Evolutionary conservation across 1,140 invertebrate species (phyloP).

Genomic region (Microplitis mediator): DNA sequence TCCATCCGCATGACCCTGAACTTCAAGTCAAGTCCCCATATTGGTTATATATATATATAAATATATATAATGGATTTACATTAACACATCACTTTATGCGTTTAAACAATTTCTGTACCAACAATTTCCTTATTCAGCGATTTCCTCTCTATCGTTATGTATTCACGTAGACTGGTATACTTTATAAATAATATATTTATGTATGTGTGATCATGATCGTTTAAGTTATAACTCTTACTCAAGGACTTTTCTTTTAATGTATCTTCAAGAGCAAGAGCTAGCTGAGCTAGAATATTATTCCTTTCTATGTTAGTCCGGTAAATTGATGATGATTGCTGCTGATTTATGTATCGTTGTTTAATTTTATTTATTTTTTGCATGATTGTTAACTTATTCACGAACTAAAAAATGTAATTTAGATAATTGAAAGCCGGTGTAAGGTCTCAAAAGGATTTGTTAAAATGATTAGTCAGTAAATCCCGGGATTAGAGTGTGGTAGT

Average conservation of each 20-base stretch:
- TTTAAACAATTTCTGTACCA: slow-evolving; percentile 26
- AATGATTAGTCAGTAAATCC: too few relatives aligned
- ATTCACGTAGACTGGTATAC: slow-evolving; percentile 13
- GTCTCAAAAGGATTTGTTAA: too few relatives aligned
- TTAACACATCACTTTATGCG: not conserved
- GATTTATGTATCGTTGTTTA: too few relatives aligned
- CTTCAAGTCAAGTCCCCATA: slow-evolving; percentile 41
- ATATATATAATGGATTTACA: not conserved
- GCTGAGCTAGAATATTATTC: too few relatives aligned
- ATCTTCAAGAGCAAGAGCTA: not conserved
- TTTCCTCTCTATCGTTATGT: slow-evolving; percentile 42
- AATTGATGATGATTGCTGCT: too few relatives aligned
- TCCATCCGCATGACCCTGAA: slow-evolving; percentile 55
- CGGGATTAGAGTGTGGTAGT: not conserved
- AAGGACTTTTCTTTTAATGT: slow-evolving; percentile 35
- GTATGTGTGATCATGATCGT: slow-evolving; percentile 18
- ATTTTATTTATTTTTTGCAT: too few relatives aligned
- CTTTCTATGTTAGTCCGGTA: too few relatives aligned
- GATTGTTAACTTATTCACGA: too few relatives aligned
- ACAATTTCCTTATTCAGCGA: slow-evolving; percentile 57
- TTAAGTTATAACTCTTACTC: slow-evolving; percentile 42
- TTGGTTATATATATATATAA: slow-evolving; percentile 15
- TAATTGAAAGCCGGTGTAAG: too few relatives aligned
- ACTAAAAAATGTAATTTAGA: too few relatives aligned
- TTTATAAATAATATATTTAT: too few relatives aligned